Percentiles rank a stretch among this genome's conserved stretches.
These are phyloP conservation scores for Prosopocoilus inquinatus DNA, from an alignment of 2,888 invertebrate genomes.

Conservation along the genomic window DNA sequence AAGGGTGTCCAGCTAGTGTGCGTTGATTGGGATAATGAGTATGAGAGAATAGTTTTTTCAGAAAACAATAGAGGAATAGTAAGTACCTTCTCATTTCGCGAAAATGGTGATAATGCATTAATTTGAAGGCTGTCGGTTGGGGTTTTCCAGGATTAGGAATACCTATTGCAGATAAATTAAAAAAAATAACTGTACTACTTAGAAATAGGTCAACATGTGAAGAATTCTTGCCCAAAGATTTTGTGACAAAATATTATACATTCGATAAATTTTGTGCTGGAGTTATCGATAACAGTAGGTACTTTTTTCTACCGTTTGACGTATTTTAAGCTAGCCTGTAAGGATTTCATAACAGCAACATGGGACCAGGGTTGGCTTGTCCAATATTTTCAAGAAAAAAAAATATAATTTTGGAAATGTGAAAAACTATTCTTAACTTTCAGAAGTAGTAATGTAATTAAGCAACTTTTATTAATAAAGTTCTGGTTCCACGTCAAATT, in stretches of 20 bases:
- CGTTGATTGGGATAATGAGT: slow-evolving; percentile 24
- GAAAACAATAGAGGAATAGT: slow-evolving; percentile 28
- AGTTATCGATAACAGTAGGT: no score
- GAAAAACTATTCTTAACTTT: no score
- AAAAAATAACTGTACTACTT: slow-evolving; percentile 24
- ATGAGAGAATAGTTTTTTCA: slow-evolving; percentile 14
- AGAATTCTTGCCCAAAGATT: slow-evolving; percentile 20
- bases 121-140: slow-evolving; percentile 39
- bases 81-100: slow-evolving; percentile 16
- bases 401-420: no score
- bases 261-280: slow-evolving; percentile 26
- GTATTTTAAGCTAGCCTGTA: no score
- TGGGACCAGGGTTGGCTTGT: no score
- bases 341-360: no score
- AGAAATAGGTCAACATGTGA: slow-evolving; percentile 15
- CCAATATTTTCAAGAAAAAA: no score
- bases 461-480: no score
- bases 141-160: slow-evolving; percentile 33
- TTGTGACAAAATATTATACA: slow-evolving; percentile 14
- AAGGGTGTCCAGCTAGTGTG: slow-evolving; percentile 45
- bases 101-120: not conserved
- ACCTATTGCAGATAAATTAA: slow-evolving; percentile 30
- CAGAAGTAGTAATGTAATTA: no score
- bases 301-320: no score
- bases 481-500: no score